A percentile compares a stretch with the other conserved stretches of the same genome.
These are phyloP conservation scores for Ctenosaura bakeri DNA, from an alignment of 2,797 vertebrate genomes.

Conservation along the genomic window DNA sequence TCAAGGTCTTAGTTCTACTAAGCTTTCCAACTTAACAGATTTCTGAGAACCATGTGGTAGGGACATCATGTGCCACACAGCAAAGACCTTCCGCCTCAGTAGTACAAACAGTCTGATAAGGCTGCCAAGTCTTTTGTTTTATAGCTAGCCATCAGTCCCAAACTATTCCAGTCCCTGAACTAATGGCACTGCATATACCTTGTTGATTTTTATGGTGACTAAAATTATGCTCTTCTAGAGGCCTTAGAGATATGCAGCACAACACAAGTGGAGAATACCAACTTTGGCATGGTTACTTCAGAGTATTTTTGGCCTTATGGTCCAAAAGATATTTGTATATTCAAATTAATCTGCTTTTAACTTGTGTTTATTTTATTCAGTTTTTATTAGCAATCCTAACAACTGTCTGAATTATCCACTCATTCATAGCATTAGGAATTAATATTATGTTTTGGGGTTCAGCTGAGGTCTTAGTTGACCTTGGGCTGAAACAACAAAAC, in stretches of 20 bases:
- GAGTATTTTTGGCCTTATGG: conserved; percentile 26
- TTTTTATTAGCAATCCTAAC: not conserved
- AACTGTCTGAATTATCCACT: no score
- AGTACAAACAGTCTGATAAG: not conserved
- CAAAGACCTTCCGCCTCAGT: no score
- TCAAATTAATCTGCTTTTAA: not conserved
- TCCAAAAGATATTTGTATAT: conserved; percentile 60
- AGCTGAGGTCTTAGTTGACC: conserved; percentile 46
- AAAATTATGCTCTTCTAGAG: not conserved
- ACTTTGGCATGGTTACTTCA: not conserved
- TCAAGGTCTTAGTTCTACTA: no score
- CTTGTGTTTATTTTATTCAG: not conserved
- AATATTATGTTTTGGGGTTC: conserved; percentile 4
- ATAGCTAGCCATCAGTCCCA: not conserved
- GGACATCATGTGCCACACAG: not conserved
- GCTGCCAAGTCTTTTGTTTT: not conserved
- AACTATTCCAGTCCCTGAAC: not conserved
- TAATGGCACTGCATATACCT: not conserved
- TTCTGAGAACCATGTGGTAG: not conserved
- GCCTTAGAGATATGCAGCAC: not conserved
- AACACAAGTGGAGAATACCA: not conserved
- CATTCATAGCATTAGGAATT: not conserved
- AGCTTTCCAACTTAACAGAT: not conserved
- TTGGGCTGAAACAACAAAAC: conserved; percentile 51
- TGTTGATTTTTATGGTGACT: not conserved